These are phyloP conservation scores for Apostichopus leukothele DNA, from an alignment of 53 echinoderm and acorn worm species.

Conservation along the genomic window DNA sequence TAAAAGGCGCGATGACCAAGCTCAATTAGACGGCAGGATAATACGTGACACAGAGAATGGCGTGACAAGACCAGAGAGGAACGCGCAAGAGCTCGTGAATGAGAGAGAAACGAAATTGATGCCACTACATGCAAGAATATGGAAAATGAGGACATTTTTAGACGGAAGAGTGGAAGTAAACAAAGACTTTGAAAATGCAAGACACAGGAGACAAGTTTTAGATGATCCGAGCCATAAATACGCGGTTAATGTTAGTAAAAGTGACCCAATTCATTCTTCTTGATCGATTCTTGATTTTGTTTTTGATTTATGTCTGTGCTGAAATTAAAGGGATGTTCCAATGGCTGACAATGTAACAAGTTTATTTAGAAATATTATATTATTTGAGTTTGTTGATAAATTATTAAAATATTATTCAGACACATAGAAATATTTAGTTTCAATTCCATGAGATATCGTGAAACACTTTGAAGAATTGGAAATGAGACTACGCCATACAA, in stretches of 20 bases:
- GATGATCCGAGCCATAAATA: constrained; percentile 33
- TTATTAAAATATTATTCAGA: no score
- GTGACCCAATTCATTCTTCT: no score
- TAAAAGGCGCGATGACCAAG: background rate
- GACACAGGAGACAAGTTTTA: constrained; percentile 2
- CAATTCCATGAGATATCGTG: no score
- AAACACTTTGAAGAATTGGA: no score
- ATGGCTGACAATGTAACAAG: no score
- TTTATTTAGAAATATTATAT: no score
- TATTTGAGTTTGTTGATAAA: no score
- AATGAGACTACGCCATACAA: no score
- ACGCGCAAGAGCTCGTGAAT: background rate
- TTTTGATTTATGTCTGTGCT: no score
- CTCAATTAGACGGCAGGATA: background rate
- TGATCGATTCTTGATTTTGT: no score
- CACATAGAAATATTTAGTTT: no score
- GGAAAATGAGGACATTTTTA: background rate
- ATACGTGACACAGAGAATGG: background rate
- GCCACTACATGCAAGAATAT: background rate
- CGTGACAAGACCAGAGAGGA: background rate
- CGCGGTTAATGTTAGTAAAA: constrained; percentile 1
- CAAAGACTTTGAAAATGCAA: background rate
- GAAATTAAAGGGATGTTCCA: no score
- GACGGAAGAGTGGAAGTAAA: background rate
- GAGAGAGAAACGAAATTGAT: background rate